These are phyloP conservation scores for Meloidogyne chitwoodi DNA, from an alignment of 1,140 invertebrate species.

Conservation along the genomic window DNA sequence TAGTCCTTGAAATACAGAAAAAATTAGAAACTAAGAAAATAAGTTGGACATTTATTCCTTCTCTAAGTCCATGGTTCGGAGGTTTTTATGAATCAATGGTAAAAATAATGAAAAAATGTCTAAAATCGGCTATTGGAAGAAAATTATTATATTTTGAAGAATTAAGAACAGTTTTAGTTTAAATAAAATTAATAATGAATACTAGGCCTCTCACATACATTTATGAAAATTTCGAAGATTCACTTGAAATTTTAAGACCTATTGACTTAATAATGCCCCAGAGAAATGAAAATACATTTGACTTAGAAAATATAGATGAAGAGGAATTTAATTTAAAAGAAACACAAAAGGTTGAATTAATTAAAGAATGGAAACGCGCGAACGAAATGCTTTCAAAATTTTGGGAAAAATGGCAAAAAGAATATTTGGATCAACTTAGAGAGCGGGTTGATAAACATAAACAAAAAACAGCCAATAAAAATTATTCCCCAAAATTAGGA, in stretches of 20 bases:
- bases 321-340: no score
- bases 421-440: no score
- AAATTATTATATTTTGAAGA: slow-evolving; percentile 1
- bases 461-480: no score
- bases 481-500: no score
- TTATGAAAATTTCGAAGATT: not conserved
- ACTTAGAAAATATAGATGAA: not conserved
- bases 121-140: not conserved
- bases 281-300: not conserved
- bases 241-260: not conserved
- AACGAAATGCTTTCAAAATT: no score
- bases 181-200: not conserved
- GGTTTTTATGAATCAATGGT: not conserved
- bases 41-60: not conserved
- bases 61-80: not conserved
- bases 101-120: not conserved
- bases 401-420: no score
- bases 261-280: not conserved
- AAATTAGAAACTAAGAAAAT: no score
- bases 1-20: no score
- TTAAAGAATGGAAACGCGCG: no score
- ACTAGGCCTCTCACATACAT: not conserved
- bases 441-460: no score
- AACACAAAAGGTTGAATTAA: no score
- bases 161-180: not conserved